These are phyloP conservation scores for Sinocyclocheilus maitianheensis DNA, from an alignment of 2,113 vertebrate species.

Conservation along the genomic window DNA sequence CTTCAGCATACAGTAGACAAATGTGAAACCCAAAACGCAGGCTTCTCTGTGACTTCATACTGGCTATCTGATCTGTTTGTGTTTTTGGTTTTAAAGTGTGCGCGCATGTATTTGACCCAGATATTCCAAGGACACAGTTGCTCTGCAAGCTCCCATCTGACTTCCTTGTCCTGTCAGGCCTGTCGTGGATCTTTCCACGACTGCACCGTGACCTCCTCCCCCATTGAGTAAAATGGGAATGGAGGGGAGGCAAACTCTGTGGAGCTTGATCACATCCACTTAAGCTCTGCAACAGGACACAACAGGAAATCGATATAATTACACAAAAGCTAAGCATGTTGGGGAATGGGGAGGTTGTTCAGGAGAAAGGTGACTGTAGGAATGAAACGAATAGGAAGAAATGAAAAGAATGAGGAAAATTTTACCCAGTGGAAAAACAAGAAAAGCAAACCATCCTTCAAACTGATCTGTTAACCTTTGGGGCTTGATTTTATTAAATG, in stretches of 20 bases:
- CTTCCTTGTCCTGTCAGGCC: constrained; percentile 31
- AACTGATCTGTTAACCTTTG: constrained; percentile 14
- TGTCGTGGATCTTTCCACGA: not conserved
- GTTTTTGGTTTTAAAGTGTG: not conserved
- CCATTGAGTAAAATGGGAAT: constrained; percentile 6
- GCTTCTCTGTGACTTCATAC: constrained; percentile 1
- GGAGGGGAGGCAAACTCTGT: not conserved
- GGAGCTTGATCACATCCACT: constrained; percentile 25
- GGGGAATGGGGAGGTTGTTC: not conserved
- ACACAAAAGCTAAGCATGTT: constrained; percentile 60
- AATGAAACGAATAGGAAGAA: not conserved
- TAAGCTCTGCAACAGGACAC: constrained; percentile 32
- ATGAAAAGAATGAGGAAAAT: not conserved
- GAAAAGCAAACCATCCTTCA: not conserved
- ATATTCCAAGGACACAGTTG: constrained; percentile 44
- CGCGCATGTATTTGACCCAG: constrained; percentile 24
- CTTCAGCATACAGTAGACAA: not conserved
- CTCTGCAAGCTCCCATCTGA: constrained; percentile 22
- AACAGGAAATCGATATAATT: constrained; percentile 55
- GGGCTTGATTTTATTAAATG: constrained; percentile 27
- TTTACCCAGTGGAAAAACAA: not conserved
- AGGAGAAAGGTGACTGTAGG: not conserved
- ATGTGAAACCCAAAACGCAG: not conserved
- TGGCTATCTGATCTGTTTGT: constrained; percentile 13
- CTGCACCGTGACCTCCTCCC: not conserved